Evolutionary conservation across 2,888 invertebrate genomes (phyloP), one percentile per base, ranked within the genome.

Genomic region (Ecdyonurus torrentis): DNA sequence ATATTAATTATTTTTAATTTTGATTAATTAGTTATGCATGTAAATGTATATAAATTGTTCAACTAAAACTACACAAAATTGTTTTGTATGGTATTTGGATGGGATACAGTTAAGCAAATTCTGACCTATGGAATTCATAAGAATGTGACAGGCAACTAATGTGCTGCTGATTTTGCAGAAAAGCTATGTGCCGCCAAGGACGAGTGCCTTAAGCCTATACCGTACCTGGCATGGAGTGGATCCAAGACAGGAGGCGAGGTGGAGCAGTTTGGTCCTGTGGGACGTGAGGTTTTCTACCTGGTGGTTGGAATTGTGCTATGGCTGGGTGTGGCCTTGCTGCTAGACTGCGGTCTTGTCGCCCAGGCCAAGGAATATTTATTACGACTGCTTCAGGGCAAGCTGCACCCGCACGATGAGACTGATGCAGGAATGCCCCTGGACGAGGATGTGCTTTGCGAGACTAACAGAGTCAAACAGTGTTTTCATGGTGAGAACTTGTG

Each of bases 401-500:
- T 52, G n/a, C 59, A 10, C 23, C 62, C 24, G 37, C 25, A 55
- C 10, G 64, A 64, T 52, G 68, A 69, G 63, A 53, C 64, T 59
- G 53, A 52, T 63, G 59, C 72, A 72, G 53, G 61, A 69, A 22
- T 71, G 71, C n/a, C 66, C 74, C 58, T 65, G 64, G 74, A 75
- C 67, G 70, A 70, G 15, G 76, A 77, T 69, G 75, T 76, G 2
- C 67, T 68, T 5, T 68, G 65, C 2, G 77, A 77, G 67, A 69
- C 71, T 60, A 68, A 73, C 19, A 69, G 72, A 61, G 69, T 76
- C 2, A 69, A 71, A 22, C 71, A 68, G 2, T 65, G 60, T 37
- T 63, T 65, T n/a, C 55, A 52, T 25, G 53, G 63, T 63, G 52
- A 63, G 63, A 60, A 19, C 7, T n/a, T n/a, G n/a, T n/a, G n/a